Base-by-base conservation (phyloP, 2,113 vertebrate species). In the Dipodomys spectabilis region DNA sequence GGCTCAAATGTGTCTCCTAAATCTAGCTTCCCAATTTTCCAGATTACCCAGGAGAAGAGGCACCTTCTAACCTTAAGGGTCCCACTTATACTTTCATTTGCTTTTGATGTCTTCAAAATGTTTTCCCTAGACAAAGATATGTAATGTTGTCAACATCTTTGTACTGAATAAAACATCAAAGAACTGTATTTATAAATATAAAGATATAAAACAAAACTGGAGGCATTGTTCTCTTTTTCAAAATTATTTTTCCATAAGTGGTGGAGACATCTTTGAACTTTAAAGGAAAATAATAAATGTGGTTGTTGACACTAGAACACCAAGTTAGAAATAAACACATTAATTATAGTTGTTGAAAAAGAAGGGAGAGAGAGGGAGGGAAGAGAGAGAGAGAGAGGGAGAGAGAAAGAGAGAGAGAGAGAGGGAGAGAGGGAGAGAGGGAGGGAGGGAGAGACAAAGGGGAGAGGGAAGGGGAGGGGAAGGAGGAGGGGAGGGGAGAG, bases 341-440 rank as follows among this genome's bases (percentile, higher is more conserved):
- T 73, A 39, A 25, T 16, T 30, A 8, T 78, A 57, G 53, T 57
- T 57, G 12, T 57, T 57, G 12, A 16, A 57, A 57, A 57, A 18
- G 12, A 49, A 39, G 39, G 5, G 39, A 39, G 39, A 53, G 12
- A 11, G 49, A 11, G 49, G 8, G 10, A 13, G 49, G 49, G 49
- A 11, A 8, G 12, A 53, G 12, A 53, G 49, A 11, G 49, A 53
- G 49, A 2, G 49, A 53, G 49, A 53, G 9, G 12, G 49, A 53
- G 8, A 11, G 12, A 1, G 5, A 5, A 8, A 4, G 12, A 4
- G 12, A 4, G 4, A 1, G 12, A 9, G 4, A 4, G 49, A 2
- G 49, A 53, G 49, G 2, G 11, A 53, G 49, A 2, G 9, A 53
- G 49, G 8, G 49, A 53, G 9, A 53, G 49, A 11, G 7, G 12